Percentiles rank a stretch among this genome's conserved stretches.
Evolutionary conservation across 2,888 invertebrate genomes (phyloP).

Genomic region (Chrysopilus asiliformis): DNA sequence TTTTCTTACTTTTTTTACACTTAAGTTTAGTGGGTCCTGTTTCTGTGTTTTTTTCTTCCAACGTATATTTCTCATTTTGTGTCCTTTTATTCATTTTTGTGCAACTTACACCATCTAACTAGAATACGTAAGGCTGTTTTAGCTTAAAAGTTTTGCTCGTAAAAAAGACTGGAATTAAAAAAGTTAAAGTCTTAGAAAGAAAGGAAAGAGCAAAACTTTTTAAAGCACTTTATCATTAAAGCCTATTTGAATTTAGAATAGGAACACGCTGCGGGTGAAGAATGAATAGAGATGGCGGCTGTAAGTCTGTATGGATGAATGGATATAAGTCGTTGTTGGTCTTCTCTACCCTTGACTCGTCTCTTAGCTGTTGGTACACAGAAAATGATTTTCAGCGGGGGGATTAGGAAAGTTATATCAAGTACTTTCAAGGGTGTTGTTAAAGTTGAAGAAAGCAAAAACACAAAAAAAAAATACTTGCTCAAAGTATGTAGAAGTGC

Average conservation of each 20-base stretch:
- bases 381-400: neutral
- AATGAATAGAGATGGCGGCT: slow-evolving; percentile 1
- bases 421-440: slow-evolving; percentile 15
- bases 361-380: neutral
- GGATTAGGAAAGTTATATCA: slow-evolving; percentile 11
- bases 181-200: slow-evolving; percentile 5
- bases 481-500: slow-evolving; percentile 7
- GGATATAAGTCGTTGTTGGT: too few relatives aligned
- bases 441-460: slow-evolving; percentile 7
- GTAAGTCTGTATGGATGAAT: too few relatives aligned
- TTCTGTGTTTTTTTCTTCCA: too few relatives aligned
- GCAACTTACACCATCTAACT: too few relatives aligned
- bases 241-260: slow-evolving; percentile 16
- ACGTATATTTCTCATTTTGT: too few relatives aligned
- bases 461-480: slow-evolving; percentile 6
- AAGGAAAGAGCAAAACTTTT: slow-evolving; percentile 13
- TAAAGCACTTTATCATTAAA: slow-evolving; percentile 16
- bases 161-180: slow-evolving; percentile 10
- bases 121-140: slow-evolving; percentile 7
- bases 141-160: slow-evolving; percentile 12
- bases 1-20: too few relatives aligned
- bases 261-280: slow-evolving; percentile 1
- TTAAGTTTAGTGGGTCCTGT: too few relatives aligned
- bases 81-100: too few relatives aligned
- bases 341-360: neutral